A percentile compares a stretch with the other conserved stretches of the same genome.
phyloP scores from a whole-genome alignment of 1,140 invertebrate species.

The Leptonema lineaticorne region DNA sequence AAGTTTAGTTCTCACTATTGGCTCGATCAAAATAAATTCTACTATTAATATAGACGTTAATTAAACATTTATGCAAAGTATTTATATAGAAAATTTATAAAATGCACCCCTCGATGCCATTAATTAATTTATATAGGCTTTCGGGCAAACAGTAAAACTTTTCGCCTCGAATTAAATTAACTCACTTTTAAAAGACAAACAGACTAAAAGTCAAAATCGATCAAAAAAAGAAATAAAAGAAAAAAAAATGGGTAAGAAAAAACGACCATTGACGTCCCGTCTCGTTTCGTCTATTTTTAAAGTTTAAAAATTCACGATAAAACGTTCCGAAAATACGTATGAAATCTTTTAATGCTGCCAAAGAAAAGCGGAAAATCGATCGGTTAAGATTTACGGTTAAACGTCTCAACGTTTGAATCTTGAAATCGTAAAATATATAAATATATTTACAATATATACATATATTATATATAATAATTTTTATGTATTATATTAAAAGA shows the following conservation, averaged over 20 bases:
- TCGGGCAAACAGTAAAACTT: slow-evolving; percentile 6
- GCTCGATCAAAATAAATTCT: too few species aligned
- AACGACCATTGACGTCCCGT: not conserved
- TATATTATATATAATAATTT: too few species aligned
- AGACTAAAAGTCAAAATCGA: slow-evolving; percentile 9
- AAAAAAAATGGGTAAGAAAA: not conserved
- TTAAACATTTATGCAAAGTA: not conserved
- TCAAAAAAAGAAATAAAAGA: not conserved
- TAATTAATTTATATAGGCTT: slow-evolving; percentile 21
- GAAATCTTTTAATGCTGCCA: too few species aligned
- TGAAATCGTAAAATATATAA: too few species aligned
- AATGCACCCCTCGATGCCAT: not conserved
- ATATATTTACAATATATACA: too few species aligned
- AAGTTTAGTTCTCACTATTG: too few species aligned
- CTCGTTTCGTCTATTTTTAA: too few species aligned
- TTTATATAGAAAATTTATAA: not conserved
- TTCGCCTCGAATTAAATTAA: slow-evolving; percentile 18
- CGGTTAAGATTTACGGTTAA: not conserved
- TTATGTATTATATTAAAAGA: too few species aligned
- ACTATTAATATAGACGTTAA: not conserved
- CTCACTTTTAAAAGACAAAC: slow-evolving; percentile 6
- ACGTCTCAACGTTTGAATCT: not conserved
- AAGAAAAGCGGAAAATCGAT: not conserved
- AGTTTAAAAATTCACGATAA: too few species aligned
- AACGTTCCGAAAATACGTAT: too few species aligned